A percentile compares a stretch with the other conserved stretches of the same genome.
Evolutionary conservation across 1,140 invertebrate species (phyloP).

Genomic region (Belonocnema kinseyi): DNA sequence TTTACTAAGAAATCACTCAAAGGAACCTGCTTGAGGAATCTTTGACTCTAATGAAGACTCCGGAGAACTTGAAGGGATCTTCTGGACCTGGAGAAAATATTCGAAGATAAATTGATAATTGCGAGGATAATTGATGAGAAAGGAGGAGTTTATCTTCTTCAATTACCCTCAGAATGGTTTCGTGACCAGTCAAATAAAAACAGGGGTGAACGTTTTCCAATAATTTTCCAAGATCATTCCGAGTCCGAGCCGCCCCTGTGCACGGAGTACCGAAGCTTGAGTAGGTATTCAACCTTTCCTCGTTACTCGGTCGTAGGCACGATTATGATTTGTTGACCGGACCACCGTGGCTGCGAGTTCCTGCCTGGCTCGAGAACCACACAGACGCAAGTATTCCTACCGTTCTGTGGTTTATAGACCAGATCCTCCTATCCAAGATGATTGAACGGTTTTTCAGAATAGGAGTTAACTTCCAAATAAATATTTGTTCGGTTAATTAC

Average conservation of each 20-base stretch:
- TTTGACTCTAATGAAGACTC: no score
- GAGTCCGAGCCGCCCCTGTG: neutral
- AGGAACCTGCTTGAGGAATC: no score
- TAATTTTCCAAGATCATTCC: slow-evolving; percentile 16
- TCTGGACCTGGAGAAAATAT: no score
- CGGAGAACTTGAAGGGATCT: no score
- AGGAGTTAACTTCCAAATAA: neutral
- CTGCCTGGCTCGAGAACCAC: slow-evolving; percentile 33
- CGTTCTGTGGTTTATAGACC: neutral
- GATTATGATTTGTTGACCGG: slow-evolving; percentile 73
- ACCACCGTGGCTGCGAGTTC: slow-evolving; percentile 64
- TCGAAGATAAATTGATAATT: no score
- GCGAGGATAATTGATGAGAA: no score
- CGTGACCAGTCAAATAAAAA: neutral
- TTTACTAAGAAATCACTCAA: no score
- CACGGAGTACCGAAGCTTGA: slow-evolving; percentile 42
- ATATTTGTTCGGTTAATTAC: slow-evolving; percentile 11
- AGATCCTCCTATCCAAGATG: neutral
- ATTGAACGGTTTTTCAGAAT: slow-evolving; percentile 25
- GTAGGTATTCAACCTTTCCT: slow-evolving; percentile 62
- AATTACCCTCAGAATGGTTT: no score
- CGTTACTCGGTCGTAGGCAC: slow-evolving; percentile 67
- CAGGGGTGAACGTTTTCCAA: neutral
- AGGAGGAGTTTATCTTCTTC: no score
- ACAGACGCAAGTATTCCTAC: slow-evolving; percentile 21